phyloP scores from a whole-genome alignment of 2,888 invertebrate genomes.

The Orthonevra nobilis region DNA sequence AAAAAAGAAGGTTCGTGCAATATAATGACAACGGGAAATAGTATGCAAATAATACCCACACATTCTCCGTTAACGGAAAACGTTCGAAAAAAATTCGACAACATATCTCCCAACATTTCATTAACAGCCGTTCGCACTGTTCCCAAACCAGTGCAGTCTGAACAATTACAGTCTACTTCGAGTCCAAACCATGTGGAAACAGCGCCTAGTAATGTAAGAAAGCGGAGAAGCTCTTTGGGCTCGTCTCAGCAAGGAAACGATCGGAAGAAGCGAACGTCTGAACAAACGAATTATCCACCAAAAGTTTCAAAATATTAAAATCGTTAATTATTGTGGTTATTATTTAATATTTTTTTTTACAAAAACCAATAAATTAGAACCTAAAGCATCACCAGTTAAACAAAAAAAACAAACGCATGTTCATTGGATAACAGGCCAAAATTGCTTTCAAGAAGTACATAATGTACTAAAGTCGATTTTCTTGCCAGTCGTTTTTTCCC shows the following conservation, averaged over 20 bases:
- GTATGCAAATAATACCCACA: constrained; percentile 77
- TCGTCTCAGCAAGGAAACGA: background rate
- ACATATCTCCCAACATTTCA: constrained; percentile 76
- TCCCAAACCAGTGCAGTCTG: constrained; percentile 24
- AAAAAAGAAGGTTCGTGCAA: constrained; percentile 19
- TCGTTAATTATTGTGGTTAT: background rate
- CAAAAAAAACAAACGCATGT: no score
- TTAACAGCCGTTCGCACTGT: constrained; percentile 73
- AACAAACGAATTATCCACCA: constrained; percentile 37
- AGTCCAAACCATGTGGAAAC: constrained; percentile 20
- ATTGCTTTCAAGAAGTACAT: no score
- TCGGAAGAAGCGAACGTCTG: background rate
- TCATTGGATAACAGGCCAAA: no score
- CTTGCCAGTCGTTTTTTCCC: no score
- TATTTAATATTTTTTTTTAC: no score
- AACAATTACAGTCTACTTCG: constrained; percentile 5
- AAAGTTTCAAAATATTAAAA: constrained; percentile 37
- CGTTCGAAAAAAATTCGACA: constrained; percentile 75
- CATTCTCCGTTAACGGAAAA: constrained; percentile 75
- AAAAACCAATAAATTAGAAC: no score
- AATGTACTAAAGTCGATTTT: no score
- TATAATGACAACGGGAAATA: constrained; percentile 71
- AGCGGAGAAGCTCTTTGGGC: constrained; percentile 35
- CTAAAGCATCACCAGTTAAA: no score
- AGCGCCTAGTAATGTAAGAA: constrained; percentile 23